A percentile compares a stretch with the other conserved stretches of the same genome.
These are phyloP conservation scores for Aleadryas rufinucha DNA, from an alignment of 2,113 vertebrate species.

Conservation along the genomic window DNA sequence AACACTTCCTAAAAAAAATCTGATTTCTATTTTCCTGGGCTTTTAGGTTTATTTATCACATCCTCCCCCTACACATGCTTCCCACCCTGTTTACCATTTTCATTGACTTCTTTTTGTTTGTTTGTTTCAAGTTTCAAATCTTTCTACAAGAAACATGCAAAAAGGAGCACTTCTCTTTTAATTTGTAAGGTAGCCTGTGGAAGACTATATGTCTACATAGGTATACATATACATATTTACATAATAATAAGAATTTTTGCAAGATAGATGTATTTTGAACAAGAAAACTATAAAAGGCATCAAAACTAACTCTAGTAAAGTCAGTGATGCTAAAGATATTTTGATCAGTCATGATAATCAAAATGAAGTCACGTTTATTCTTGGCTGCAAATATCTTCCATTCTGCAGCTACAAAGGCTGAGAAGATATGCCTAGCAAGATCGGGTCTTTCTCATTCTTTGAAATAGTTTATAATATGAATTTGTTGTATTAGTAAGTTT, in stretches of 20 bases:
- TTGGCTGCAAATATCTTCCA: background rate
- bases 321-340: background rate
- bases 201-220: background rate
- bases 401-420: background rate
- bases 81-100: fast-evolving
- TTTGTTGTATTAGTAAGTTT: background rate
- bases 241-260: background rate
- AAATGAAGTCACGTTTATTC: background rate
- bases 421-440: background rate
- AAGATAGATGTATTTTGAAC: background rate
- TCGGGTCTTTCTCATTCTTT: background rate
- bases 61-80: too few relatives aligned
- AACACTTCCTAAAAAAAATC: background rate
- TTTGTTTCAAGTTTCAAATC: background rate
- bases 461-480: background rate
- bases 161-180: background rate
- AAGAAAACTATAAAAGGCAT: background rate
- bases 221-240: background rate
- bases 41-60: background rate
- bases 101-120: background rate
- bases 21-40: background rate
- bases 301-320: background rate
- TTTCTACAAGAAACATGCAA: background rate
- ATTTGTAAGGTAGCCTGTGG: background rate
- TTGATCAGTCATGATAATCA: background rate